Base-by-base conservation (phyloP, 2,113 vertebrate species). In the Chlamydotis undulata region DNA sequence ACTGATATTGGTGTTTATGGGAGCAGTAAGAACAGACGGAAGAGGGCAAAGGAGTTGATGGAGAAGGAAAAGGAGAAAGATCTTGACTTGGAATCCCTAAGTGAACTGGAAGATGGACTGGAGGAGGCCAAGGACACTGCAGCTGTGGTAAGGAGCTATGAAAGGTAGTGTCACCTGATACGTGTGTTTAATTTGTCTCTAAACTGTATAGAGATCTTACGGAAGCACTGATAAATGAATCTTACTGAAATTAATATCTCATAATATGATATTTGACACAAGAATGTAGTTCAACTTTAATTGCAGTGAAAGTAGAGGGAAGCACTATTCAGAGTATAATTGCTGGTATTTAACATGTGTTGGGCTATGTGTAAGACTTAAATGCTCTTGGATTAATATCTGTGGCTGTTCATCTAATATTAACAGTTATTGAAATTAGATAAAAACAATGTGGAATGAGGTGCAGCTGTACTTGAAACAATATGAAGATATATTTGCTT, bases 1-100 rank as follows among this genome's bases (percentile, higher is more conserved):
- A 98, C 97, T 37, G 99, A 99, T 90, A 99, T 99, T n/a, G 99
- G 99, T 4, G 96, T 99, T 61, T 99, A 99, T 18, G 99, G 99
- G 25, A 99, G 98, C 98, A 99, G 99, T 87, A 99, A 99, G 96
- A 99, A 98, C 52, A 99, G 99, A 87, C 95, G 99, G 68, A 99
- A 98, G 97, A 99, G 99, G 45, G 99, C 98, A 5, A 99, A 99
- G 88, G 99, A 99, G 97, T 89, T 99, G 60, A 97, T 99, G 98
- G 99, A 99, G 97, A 99, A 99, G 94, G 98, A 98, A 90, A 98
- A 98, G 87, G 99, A 99, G 93, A 98, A 99, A n/a, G 99, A 99
- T 71, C 98, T 99, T 37, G 99, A 99, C 76, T 96, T 99, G 76
- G 99, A 99, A 35, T 96, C 98, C n/a, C 91, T 99, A 61, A 99